A percentile compares a stretch with the other conserved stretches of the same genome.
These are phyloP conservation scores for Oryzias celebensis DNA, from an alignment of 2,113 vertebrate species.

Conservation along the genomic window DNA sequence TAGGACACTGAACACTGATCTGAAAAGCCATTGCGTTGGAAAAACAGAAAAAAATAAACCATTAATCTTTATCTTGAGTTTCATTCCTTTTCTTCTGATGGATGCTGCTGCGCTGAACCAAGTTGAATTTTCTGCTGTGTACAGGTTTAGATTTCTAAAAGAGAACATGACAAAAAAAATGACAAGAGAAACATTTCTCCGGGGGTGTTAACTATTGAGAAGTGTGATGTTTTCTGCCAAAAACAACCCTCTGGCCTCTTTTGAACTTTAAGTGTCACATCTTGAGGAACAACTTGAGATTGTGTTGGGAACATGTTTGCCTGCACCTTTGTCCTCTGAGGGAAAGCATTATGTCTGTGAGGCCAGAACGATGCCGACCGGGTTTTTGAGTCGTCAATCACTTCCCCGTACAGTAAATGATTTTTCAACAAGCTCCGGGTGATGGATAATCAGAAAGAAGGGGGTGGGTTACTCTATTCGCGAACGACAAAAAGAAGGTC, in stretches of 20 bases:
- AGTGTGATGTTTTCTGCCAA: slow-evolving; percentile 51
- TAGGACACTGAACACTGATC: slow-evolving; percentile 24
- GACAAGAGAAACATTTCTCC: slow-evolving; percentile 59
- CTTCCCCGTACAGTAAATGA: slow-evolving; percentile 70
- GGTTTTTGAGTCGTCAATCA: slow-evolving; percentile 69
- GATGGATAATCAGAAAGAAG: slow-evolving; percentile 65
- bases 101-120: slow-evolving; percentile 44
- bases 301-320: slow-evolving; percentile 36
- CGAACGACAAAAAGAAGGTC: slow-evolving; percentile 35
- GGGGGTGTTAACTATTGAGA: slow-evolving; percentile 54
- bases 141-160: slow-evolving; percentile 42
- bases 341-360: slow-evolving; percentile 55
- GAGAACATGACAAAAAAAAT: slow-evolving; percentile 37
- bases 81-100: slow-evolving; percentile 47
- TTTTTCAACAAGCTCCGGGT: slow-evolving; percentile 71
- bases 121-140: slow-evolving; percentile 47
- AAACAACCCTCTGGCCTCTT: slow-evolving; percentile 45
- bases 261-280: slow-evolving; percentile 69
- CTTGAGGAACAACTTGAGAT: slow-evolving; percentile 58
- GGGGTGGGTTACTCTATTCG: slow-evolving; percentile 44
- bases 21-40: slow-evolving; percentile 21
- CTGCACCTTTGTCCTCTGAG: slow-evolving; percentile 48
- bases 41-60: slow-evolving; percentile 27
- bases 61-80: slow-evolving; percentile 49
- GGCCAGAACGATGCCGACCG: slow-evolving; percentile 56